Base-by-base conservation (phyloP, 2,797 vertebrate species). In the Erithacus rubecula region DNA sequence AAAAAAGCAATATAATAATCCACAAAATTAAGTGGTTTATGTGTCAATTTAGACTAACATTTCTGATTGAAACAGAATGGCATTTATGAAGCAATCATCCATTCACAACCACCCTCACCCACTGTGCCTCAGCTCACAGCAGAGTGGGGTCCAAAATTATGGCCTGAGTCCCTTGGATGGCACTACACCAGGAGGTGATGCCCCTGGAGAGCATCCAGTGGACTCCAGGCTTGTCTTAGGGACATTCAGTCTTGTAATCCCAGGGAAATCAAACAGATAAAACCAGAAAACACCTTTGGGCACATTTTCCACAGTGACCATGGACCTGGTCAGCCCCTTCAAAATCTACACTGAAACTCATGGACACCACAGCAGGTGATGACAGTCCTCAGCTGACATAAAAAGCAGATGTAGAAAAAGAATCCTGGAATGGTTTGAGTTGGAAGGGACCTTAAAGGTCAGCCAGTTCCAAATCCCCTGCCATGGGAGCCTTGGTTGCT, bases 1-100 rank as follows among this genome's bases (percentile, higher is more conserved):
- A 76, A 46, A 78, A 41, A 70, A 72, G 79, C 0, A 0, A 5
- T 4, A 51, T 2, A 11, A 26, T 5, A 68, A 58, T 5, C 12
- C 12, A 83, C 41, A 67, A 82, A 58, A 84, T 41, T 19, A 46
- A 44, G 18, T 34, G 30, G 8, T 39, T 75, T 44, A 24, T 8
- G 8, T 4, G 22, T 46, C 22, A 26, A 2, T 56, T 70, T 30
- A 47, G 8, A 43, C 16, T 8, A 76, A 22, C 17, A 36, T 39
- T 93, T 74, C 44, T 53, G 39, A 41, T 49, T 65, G 53, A 75
- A 11, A n/a, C 3, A 24, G 11, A 56, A 22, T 19, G 63, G 24
- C 8, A 4, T 69, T 69, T 53, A 24, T 17, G 9, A 69, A 69
- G 30, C 21, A 46, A 22, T 29, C 14, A 65, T 3, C 27, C 17